A percentile compares a stretch with the other conserved stretches of the same genome.
These are phyloP conservation scores for Argyrosomus regius DNA, from an alignment of 2,797 vertebrate genomes.

Conservation along the genomic window DNA sequence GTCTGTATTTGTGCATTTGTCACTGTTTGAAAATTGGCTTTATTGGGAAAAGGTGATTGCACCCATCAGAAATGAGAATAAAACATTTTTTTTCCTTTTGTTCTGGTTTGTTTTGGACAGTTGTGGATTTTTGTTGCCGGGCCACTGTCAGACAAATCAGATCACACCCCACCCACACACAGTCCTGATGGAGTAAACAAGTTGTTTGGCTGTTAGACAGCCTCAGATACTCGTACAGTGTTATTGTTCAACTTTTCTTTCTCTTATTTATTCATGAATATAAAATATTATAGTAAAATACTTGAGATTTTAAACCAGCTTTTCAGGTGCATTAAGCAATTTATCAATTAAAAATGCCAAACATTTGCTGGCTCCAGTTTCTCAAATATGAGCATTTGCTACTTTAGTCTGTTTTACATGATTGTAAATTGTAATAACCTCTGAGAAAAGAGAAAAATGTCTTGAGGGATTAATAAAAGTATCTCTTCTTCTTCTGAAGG, in stretches of 20 bases:
- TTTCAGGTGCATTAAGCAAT: background rate
- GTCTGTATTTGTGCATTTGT: background rate
- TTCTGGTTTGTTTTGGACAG: background rate
- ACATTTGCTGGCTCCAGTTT: background rate
- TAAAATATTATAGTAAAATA: background rate
- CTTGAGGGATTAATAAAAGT: too few relatives aligned
- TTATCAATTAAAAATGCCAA: background rate
- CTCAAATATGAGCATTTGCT: background rate
- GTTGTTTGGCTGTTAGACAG: background rate
- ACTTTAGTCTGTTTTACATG: background rate
- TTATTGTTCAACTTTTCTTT: background rate
- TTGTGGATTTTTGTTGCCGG: background rate
- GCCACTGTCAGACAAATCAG: background rate
- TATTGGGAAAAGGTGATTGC: background rate
- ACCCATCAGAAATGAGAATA: background rate
- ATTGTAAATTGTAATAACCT: background rate
- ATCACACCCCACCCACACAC: background rate
- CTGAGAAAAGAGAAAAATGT: background rate
- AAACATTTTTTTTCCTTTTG: background rate
- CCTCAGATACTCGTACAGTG: background rate
- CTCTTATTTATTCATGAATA: background rate
- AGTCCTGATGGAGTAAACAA: background rate
- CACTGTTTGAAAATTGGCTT: background rate
- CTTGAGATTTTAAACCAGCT: background rate
- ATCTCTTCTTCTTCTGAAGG: too few relatives aligned